Conservation (phyloP, 2,888 invertebrate genomes). For the Catocala nupta region DNA sequence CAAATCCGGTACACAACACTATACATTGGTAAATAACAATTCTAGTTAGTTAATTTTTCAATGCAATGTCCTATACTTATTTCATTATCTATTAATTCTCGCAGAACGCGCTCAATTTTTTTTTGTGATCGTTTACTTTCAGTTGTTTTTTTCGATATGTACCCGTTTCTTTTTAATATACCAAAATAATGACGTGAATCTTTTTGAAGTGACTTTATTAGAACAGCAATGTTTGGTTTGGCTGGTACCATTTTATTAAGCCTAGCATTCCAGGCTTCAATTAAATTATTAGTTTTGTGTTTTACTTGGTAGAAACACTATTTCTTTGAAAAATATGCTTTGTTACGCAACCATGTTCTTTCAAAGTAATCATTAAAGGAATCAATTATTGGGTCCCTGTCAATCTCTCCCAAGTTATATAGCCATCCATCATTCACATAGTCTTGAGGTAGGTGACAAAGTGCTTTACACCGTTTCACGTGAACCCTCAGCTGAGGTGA, state of each 20-base stretch:
- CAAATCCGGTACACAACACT: no score
- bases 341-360: no score
- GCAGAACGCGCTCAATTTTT: background rate
- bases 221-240: background rate
- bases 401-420: background rate
- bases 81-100: background rate
- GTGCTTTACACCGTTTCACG: constrained; percentile 1
- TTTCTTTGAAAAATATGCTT: background rate
- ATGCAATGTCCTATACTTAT: constrained; percentile 1
- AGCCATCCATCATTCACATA: background rate
- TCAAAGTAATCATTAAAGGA: no score
- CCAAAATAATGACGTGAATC: background rate
- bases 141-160: background rate
- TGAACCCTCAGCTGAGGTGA: background rate
- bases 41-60: background rate
- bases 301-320: background rate
- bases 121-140: background rate
- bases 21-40: no score
- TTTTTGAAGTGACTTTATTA: background rate
- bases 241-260: background rate
- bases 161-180: background rate
- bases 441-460: background rate
- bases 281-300: background rate
- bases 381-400: no score
- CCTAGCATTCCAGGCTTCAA: constrained; percentile 1